Conservation (phyloP, 2,113 vertebrate species). For the Pelecanus crispus region DNA sequence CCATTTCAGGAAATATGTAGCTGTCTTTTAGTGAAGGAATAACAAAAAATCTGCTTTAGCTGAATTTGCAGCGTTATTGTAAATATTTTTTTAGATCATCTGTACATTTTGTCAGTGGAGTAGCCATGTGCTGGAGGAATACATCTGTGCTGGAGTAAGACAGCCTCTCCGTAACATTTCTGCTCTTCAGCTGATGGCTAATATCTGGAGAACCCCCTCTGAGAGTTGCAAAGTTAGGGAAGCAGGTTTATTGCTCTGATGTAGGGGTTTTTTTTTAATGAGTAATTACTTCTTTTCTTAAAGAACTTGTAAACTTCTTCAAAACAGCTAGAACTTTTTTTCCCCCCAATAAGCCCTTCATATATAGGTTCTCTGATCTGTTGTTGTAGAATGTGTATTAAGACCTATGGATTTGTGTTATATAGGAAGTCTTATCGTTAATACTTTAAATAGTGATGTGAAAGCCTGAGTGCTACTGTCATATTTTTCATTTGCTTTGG, state of each 20-base stretch:
- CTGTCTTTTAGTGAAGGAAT: constrained; percentile 9
- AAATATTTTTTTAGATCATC: constrained; percentile 64
- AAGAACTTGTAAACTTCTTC: constrained; percentile 51
- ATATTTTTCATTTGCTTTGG: not conserved
- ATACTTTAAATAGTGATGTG: constrained; percentile 19
- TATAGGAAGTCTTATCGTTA: constrained; percentile 3
- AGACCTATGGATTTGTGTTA: constrained; percentile 32
- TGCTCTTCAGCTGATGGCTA: constrained; percentile 27
- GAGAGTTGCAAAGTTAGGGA: not conserved
- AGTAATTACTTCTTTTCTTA: constrained; percentile 54
- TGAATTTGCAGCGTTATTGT: constrained; percentile 56
- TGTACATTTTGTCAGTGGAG: constrained; percentile 38
- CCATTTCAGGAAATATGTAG: not conserved
- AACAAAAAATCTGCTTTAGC: not conserved
- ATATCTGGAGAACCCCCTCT: constrained; percentile 2
- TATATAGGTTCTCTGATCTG: not conserved
- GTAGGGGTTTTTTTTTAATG: not conserved
- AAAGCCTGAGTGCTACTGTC: not conserved
- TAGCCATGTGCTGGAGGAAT: not conserved
- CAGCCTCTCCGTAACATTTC: constrained; percentile 19
- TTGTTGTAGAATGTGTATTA: constrained; percentile 22
- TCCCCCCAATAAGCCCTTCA: not conserved
- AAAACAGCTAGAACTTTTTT: not conserved
- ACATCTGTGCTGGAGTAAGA: constrained; percentile 26
- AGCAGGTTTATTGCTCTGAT: constrained; percentile 39